Evolutionary conservation across 2,888 invertebrate genomes (phyloP), one percentile per base, ranked within the genome.

Genomic region (Pristionchus fissidentatus): DNA sequence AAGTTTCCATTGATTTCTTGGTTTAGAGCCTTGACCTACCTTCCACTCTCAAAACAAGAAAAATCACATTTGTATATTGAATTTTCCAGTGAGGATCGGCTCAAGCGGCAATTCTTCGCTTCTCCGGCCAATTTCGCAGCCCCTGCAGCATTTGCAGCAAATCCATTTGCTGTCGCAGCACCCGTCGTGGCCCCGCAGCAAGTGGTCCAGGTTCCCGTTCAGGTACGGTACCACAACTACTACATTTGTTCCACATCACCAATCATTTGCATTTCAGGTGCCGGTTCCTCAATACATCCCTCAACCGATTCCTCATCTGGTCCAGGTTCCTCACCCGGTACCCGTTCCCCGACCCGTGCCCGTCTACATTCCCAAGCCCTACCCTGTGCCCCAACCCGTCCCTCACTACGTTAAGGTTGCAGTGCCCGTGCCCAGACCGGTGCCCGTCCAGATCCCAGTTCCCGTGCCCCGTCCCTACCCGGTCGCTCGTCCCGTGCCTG

Each of bases 371-470:
- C 62, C 10, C 10, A 62, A 35, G 19, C 62, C 62, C 19, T n/a
- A 26, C 43, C 73, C 73, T 22, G 73, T 73, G 3, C 73, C 73
- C n/a, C 41, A 41, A 8, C 73, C 38, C 10, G 73, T 73, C 10
- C 73, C 73, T 22, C 43, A 41, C 26, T 29, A 22, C n/a, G 41
- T 73, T 29, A 7, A 73, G 22, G 41, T 38, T 22, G 41, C 7
- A 38, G 73, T 73, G 4, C 41, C 73, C 73, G 73, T 73, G 4
- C 73, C 73, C 43, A 38, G 73, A 41, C 73, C 73, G 26, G 73
- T 73, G 4, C 73, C 62, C 10, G 62, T 13, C 62, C 62, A 29
- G 32, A 32, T 35, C 10, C 62, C 62, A 32, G 29, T 32, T 32
- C 62, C 62, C 29, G 62, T 62, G 5, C 10, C 29, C 62, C 62